These are phyloP conservation scores for Pogoniulus pusillus DNA, from an alignment of 2,797 vertebrate genomes.

Conservation along the genomic window DNA sequence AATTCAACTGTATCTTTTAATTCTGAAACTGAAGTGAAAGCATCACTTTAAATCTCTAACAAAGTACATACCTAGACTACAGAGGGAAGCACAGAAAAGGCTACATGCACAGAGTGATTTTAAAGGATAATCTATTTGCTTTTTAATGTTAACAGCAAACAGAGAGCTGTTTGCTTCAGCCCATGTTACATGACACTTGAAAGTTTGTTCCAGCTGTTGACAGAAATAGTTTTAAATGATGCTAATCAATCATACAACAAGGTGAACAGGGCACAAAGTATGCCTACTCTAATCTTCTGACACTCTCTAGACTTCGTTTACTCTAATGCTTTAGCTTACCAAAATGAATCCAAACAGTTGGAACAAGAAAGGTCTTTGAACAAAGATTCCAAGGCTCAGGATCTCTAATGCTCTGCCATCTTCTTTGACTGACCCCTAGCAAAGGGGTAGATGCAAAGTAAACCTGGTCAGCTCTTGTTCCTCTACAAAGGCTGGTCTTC, in stretches of 20 bases:
- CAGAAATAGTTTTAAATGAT: neutral
- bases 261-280: neutral
- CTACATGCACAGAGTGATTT: neutral
- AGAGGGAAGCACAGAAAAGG: neutral
- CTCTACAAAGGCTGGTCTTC: neutral
- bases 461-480: neutral
- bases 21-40: too few relatives aligned
- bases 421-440: rapidly evolving
- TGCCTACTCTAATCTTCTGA: neutral
- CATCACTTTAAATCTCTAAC: too few relatives aligned
- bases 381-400: neutral
- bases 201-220: neutral
- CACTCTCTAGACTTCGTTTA: neutral
- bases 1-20: conserved; percentile 60
- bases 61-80: conserved; percentile 11
- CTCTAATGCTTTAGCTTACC: neutral
- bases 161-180: neutral
- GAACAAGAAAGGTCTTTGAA: neutral
- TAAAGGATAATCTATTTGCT: conserved; percentile 23
- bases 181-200: neutral
- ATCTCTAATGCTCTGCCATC: neutral
- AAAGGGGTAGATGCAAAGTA: neutral
- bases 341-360: neutral
- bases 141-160: conserved; percentile 26
- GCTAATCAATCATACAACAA: neutral